These are phyloP conservation scores for Coturnix japonica DNA, from an alignment of 2,113 vertebrate species.

Conservation along the genomic window DNA sequence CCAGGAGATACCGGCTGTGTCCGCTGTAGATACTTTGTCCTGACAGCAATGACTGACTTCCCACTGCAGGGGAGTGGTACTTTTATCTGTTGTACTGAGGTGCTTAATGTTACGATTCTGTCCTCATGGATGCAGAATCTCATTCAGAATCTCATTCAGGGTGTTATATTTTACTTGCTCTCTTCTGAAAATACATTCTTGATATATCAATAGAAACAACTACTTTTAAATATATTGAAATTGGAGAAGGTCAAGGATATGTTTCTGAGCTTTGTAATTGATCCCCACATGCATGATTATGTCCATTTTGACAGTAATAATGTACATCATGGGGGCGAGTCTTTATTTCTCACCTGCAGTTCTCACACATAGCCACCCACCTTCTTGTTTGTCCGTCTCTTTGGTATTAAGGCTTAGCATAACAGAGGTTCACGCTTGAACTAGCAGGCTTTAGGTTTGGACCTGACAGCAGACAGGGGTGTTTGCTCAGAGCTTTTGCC, in stretches of 20 bases:
- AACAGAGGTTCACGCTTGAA: not conserved
- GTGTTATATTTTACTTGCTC: rapidly evolving
- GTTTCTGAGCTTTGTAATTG: not conserved
- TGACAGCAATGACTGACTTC: not conserved
- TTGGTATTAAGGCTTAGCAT: not conserved
- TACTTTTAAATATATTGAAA: not conserved
- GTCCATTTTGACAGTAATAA: not conserved
- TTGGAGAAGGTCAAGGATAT: not conserved
- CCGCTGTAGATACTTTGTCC: not conserved
- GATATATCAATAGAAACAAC: not conserved
- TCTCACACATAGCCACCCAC: not conserved
- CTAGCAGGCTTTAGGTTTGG: not conserved
- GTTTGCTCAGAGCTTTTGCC: not conserved
- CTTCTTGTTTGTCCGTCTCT: not conserved
- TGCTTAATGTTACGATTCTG: not conserved
- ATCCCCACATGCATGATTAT: not conserved
- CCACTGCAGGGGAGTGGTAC: not conserved
- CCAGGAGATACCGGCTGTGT: not conserved
- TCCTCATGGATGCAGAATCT: not conserved
- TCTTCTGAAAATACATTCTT: not conserved
- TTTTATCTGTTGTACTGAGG: not conserved
- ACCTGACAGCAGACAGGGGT: not conserved
- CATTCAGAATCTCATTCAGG: not conserved
- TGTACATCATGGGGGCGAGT: rapidly evolving
- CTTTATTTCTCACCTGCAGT: not conserved